Conservation (phyloP, 2,797 vertebrate genomes). For the Lepilemur septentrionalis region DNA sequence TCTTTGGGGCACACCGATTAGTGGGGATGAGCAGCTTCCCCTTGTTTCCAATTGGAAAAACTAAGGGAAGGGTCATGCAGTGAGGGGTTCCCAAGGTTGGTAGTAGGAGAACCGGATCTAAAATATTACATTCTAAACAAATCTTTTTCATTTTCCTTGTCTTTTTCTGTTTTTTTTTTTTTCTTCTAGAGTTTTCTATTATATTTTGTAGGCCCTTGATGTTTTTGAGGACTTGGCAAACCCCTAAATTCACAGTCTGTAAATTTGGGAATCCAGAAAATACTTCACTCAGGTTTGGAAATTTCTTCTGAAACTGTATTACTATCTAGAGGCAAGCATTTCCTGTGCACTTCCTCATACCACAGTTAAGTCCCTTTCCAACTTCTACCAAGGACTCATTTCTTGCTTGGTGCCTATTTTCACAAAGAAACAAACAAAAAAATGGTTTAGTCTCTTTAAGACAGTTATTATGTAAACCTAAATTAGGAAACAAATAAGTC, state of each 20-base stretch:
- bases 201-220: conserved; percentile 52
- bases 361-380: background rate
- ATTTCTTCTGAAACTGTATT: conserved; percentile 23
- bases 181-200: conserved; percentile 22
- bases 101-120: background rate
- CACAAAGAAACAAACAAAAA: background rate
- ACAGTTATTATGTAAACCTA: background rate
- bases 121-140: background rate
- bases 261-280: conserved; percentile 63
- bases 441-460: conserved; percentile 9
- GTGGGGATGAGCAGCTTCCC: background rate
- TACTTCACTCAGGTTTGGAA: conserved; percentile 46
- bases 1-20: background rate
- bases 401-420: background rate
- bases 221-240: conserved; percentile 52
- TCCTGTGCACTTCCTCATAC: background rate
- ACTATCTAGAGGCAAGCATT: conserved; percentile 24
- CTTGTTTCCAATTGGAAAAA: background rate
- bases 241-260: conserved; percentile 43
- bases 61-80: background rate
- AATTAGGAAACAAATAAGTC: background rate
- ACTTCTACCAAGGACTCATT: background rate
- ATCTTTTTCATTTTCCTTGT: background rate
- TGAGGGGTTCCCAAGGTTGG: background rate
- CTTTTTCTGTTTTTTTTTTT: background rate